These are phyloP conservation scores for Ceratina calcarata DNA, from an alignment of 1,140 invertebrate genomes.

Conservation along the genomic window DNA sequence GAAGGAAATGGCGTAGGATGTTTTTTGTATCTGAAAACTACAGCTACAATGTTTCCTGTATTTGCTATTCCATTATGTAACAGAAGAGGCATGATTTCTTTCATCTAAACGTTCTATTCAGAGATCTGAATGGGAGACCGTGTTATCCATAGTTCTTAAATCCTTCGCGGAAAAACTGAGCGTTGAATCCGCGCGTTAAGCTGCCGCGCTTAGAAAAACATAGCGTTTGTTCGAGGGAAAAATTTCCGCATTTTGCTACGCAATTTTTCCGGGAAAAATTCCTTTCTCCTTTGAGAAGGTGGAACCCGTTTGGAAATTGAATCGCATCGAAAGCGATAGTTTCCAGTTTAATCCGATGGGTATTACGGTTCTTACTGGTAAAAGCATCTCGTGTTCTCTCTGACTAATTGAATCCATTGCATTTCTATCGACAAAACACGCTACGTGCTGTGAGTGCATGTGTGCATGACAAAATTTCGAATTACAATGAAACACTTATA, in stretches of 20 bases:
- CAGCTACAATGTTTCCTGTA: too few relatives aligned
- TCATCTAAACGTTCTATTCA: background rate
- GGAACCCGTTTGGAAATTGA: background rate
- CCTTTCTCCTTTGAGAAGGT: too few relatives aligned
- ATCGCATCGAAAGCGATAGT: slow-evolving; percentile 9
- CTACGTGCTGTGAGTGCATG: too few relatives aligned
- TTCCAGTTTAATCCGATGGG: slow-evolving; percentile 20
- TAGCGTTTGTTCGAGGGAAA: background rate
- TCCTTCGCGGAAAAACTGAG: background rate
- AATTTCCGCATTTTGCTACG: background rate
- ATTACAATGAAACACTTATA: too few relatives aligned
- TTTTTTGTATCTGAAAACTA: too few relatives aligned
- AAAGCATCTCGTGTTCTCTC: slow-evolving; percentile 32
- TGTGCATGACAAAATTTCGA: background rate
- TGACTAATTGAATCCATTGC: slow-evolving; percentile 31
- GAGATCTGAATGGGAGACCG: background rate
- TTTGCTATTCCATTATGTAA: too few relatives aligned
- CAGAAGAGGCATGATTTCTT: background rate
- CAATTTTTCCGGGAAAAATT: background rate
- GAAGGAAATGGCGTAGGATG: too few relatives aligned
- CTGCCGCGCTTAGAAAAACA: background rate
- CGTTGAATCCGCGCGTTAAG: slow-evolving; percentile 1
- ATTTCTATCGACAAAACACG: slow-evolving; percentile 1
- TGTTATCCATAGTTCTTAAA: background rate
- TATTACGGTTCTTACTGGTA: slow-evolving; percentile 3